Conservation (phyloP, 64 coral and sea anemone species). For the Cladopsammia gracilis region DNA sequence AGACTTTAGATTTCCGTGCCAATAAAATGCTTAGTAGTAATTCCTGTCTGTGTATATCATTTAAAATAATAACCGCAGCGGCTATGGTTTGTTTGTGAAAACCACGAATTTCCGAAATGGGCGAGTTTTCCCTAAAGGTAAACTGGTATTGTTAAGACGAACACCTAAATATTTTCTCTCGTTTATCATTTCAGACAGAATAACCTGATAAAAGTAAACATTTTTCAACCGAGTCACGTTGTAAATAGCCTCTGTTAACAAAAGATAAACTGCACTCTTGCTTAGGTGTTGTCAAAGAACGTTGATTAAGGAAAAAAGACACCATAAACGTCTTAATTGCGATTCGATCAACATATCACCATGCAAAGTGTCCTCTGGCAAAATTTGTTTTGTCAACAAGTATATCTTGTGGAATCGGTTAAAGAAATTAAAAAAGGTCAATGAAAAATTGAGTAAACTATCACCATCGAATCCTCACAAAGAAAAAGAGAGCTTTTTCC, state of each 20-base stretch:
- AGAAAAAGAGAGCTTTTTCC: not conserved
- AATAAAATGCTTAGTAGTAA: conserved; percentile 1
- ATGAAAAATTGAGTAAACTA: too few relatives aligned
- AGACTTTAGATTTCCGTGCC: conserved; percentile 36
- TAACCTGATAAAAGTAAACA: conserved; percentile 16
- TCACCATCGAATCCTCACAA: not conserved
- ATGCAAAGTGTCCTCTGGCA: not conserved
- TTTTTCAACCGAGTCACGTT: not conserved
- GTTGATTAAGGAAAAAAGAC: not conserved
- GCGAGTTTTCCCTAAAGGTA: not conserved
- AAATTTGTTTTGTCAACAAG: conserved; percentile 30
- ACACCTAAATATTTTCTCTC: conserved; percentile 55
- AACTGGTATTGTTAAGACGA: not conserved
- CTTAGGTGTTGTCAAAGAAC: not conserved
- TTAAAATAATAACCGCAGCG: not conserved
- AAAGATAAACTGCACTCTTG: conserved; percentile 26
- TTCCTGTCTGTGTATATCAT: not conserved
- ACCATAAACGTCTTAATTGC: not conserved
- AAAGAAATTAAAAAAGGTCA: not conserved
- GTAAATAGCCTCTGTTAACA: conserved; percentile 36
- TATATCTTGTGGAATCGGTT: not conserved
- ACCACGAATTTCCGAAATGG: not conserved
- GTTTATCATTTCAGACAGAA: conserved; percentile 72
- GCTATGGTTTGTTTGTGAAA: conserved; percentile 11
- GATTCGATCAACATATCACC: not conserved